These are phyloP conservation scores for Acipenser transmontanus DNA, from an alignment of 2,797 vertebrate species.

Conservation along the genomic window DNA sequence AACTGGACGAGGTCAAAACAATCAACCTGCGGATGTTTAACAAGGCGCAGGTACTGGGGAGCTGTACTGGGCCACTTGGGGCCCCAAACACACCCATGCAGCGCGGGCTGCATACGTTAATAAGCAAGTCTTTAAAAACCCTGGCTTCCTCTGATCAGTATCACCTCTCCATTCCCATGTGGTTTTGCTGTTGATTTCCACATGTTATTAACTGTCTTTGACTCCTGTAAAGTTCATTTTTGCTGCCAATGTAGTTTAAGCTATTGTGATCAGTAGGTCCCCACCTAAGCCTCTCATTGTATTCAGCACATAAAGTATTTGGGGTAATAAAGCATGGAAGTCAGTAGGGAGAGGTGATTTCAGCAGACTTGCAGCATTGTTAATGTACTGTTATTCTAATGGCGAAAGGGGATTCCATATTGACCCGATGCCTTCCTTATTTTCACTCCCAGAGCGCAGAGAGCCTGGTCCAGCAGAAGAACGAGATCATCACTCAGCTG, in stretches of 20 bases:
- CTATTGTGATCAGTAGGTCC: too few species aligned
- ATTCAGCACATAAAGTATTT: too few species aligned
- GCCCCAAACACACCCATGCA: fast-evolving
- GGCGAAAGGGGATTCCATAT: neutral
- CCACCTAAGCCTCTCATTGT: too few species aligned
- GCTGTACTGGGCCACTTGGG: too few species aligned
- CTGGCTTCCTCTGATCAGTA: too few species aligned
- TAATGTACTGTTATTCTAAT: neutral
- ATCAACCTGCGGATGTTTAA: conserved; percentile 96
- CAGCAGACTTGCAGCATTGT: neutral
- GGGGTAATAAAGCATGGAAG: neutral
- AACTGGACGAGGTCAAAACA: conserved; percentile 90
- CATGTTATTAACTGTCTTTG: too few species aligned
- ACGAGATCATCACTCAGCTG: conserved; percentile 67
- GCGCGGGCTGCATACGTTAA: too few species aligned
- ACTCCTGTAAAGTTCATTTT: too few species aligned
- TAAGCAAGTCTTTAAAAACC: too few species aligned
- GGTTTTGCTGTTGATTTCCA: too few species aligned
- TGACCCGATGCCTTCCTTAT: neutral
- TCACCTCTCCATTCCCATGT: too few species aligned
- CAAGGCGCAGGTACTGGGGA: conserved; percentile 75
- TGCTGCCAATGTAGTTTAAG: too few species aligned
- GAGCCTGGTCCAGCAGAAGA: conserved; percentile 72
- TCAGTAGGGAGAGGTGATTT: neutral
- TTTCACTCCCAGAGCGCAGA: conserved; percentile 61